phyloP scores from a whole-genome alignment of 2,888 invertebrate species.

The Bedellia somnulentella region DNA sequence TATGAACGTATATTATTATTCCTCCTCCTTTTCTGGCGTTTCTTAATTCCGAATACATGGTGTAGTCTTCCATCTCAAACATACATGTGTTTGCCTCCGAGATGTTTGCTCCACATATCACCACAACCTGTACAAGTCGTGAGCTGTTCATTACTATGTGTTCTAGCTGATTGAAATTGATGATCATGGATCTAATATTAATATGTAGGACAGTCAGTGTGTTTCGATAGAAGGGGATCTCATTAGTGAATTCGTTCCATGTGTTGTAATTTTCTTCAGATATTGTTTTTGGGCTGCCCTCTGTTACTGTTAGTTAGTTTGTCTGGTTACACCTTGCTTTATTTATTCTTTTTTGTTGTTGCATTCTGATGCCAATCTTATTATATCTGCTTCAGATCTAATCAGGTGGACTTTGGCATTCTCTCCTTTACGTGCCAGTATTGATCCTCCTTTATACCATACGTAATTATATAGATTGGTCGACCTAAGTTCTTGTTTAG shows the following conservation, averaged over 20 bases:
- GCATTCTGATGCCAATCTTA: background rate
- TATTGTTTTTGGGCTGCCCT: background rate
- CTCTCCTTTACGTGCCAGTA: conserved; percentile 6
- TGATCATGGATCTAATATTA: conserved; percentile 7
- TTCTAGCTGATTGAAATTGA: conserved; percentile 10
- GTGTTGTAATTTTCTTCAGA: background rate
- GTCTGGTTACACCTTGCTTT: background rate
- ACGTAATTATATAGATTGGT: conserved; percentile 6
- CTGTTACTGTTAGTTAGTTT: background rate
- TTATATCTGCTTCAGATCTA: background rate
- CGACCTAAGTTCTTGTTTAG: conserved; percentile 6
- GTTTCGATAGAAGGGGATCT: background rate
- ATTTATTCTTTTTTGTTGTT: background rate
- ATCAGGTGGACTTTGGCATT: conserved; percentile 3
- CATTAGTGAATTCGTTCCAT: conserved; percentile 4
- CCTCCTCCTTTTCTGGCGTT: no score
- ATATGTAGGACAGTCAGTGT: conserved; percentile 3
- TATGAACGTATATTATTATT: no score
- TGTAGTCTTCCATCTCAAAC: conserved; percentile 7
- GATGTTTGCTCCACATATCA: conserved; percentile 9
- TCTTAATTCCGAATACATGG: conserved; percentile 6
- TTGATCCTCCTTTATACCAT: conserved; percentile 9
- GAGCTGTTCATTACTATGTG: conserved; percentile 5
- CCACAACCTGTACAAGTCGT: conserved; percentile 6
- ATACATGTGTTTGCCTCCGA: background rate